These are phyloP conservation scores for Hypselothyrea guttata DNA, from an alignment of 2,888 invertebrate species.

Conservation along the genomic window DNA sequence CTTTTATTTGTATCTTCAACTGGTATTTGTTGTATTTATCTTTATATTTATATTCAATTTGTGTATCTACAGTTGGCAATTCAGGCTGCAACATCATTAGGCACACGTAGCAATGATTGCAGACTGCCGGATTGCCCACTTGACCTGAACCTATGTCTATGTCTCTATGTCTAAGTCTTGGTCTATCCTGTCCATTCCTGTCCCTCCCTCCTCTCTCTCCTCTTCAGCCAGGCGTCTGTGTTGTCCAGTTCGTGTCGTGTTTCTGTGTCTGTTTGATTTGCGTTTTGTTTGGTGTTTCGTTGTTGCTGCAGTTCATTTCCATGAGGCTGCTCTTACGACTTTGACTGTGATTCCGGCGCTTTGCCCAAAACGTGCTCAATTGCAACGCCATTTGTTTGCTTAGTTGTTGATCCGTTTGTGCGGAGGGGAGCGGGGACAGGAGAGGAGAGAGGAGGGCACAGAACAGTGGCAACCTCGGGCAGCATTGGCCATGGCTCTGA, in stretches of 20 bases:
- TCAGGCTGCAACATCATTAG: conserved; percentile 60
- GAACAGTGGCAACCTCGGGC: no score
- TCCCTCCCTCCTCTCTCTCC: neutral
- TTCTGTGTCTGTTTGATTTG: conserved; percentile 10
- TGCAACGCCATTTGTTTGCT: conserved; percentile 78
- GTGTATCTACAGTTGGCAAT: neutral
- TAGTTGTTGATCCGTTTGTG: conserved; percentile 67
- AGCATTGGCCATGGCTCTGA: neutral
- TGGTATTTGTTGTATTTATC: no score
- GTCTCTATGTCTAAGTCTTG: conserved; percentile 8
- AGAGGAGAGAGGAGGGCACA: no score
- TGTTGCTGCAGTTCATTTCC: conserved; percentile 71
- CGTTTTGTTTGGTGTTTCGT: conserved; percentile 24
- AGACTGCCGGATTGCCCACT: conserved; percentile 34
- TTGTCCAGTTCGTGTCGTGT: conserved; percentile 13
- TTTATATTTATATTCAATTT: no score
- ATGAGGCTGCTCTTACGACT: conserved; percentile 46
- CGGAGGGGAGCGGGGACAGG: no score
- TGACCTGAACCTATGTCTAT: conserved; percentile 18
- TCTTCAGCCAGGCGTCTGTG: neutral
- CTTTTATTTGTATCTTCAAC: conserved; percentile 4
- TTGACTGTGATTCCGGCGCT: conserved; percentile 49
- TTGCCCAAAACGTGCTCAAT: conserved; percentile 78
- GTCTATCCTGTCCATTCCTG: neutral
- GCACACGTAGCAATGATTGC: conserved; percentile 54